phyloP scores from a whole-genome alignment of 2,113 vertebrate genomes.

The Eclectus roratus region DNA sequence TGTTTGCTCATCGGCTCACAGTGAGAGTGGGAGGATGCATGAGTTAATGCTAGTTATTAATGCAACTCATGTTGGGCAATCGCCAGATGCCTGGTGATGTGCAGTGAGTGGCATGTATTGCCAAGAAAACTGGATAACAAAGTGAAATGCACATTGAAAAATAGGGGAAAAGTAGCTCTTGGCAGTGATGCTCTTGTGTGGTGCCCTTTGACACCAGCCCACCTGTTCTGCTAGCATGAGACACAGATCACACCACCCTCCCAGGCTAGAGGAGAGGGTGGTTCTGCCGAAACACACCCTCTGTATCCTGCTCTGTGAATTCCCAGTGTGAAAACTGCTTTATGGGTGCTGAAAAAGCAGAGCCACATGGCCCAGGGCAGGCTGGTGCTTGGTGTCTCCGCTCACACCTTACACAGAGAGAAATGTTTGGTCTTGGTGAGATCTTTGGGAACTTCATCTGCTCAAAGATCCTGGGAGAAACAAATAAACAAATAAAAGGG shows the following conservation, averaged over 20 bases:
- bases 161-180: not conserved
- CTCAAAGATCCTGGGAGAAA: not conserved
- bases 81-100: not conserved
- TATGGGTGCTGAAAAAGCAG: not conserved
- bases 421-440: not conserved
- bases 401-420: accelerated
- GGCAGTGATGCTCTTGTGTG: not conserved
- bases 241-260: accelerated
- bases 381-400: not conserved
- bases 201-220: not conserved
- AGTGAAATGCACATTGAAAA: not conserved
- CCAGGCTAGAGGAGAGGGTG: not conserved
- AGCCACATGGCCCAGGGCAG: not conserved
- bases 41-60: not conserved
- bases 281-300: not conserved
- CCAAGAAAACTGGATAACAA: not conserved
- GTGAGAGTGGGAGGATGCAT: not conserved
- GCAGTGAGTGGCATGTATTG: not conserved
- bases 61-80: not conserved
- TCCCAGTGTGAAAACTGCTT: not conserved
- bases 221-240: not conserved
- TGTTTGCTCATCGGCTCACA: not conserved
- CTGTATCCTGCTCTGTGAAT: not conserved
- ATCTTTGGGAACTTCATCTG: not conserved
- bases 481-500: not conserved